Evolutionary conservation across 2,888 invertebrate species (phyloP), one percentile per base, ranked within the genome.

Genomic region (Mantis religiosa): DNA sequence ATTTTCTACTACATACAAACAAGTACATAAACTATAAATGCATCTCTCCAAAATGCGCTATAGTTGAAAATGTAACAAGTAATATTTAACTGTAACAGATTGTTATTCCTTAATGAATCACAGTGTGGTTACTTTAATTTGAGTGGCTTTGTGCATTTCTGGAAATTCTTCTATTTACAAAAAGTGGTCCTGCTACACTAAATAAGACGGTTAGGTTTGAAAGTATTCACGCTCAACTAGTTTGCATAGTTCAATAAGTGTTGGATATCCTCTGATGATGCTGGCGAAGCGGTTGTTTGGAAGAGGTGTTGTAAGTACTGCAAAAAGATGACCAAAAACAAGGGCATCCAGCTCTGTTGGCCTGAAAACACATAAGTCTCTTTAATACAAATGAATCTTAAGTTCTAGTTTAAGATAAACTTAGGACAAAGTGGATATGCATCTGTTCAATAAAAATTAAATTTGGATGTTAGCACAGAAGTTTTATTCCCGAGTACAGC

Each of bases 291-390:
- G 95, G 91, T 96, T 96, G 92, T 97, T 97, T 0, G 98, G 98
- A 83, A 99, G 94, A 3, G 97, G 95, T 8, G 98, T 98, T 12
- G 99, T 99, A 89, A 99, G 94, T 91, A 99, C 96, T 0, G 98
- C 97, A 94, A 97, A 99, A n/a, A 99, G 95, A 93, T 99, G 99
- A 0, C 99, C 99, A 94, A 99, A 99, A 0, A 98, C 97, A 81
- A 99, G 94, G 2, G 99, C 99, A 93, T 99, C 99, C 90, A 99
- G 94, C 93, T 99, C 99, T 54, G 98, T 98, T 0, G 99, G 98
- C 88, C 97, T 97, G 94, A 91, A 94, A 93, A 91, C 90, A 90
- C 91, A 90, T 90, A 84, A 84, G 85, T 30, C 30, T 30, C 3
- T 30, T 30, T 30, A 3, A 30, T 41, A 12, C 41, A 41, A 41